These are phyloP conservation scores for Romanogobio albipinnatus DNA, from an alignment of 2,113 vertebrate genomes.

Conservation along the genomic window DNA sequence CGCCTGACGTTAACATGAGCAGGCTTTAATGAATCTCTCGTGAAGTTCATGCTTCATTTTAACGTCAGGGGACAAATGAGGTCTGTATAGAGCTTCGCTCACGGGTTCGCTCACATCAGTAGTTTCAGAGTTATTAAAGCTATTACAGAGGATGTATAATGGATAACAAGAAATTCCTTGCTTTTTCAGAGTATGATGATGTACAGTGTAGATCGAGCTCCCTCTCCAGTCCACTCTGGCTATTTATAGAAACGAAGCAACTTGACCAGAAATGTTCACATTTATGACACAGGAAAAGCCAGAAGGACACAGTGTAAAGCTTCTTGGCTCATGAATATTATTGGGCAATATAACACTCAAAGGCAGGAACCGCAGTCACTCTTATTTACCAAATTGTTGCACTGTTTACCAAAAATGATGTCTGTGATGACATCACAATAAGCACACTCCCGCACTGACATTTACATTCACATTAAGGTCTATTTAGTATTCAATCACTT, in stretches of 20 bases:
- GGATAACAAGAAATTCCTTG: slow-evolving; percentile 4
- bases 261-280: background rate
- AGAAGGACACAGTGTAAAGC: background rate
- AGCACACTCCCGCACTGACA: background rate
- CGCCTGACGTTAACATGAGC: background rate
- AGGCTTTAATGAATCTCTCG: slow-evolving; percentile 19
- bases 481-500: background rate
- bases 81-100: background rate
- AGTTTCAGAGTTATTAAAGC: slow-evolving; percentile 2
- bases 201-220: background rate
- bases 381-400: background rate
- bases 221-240: background rate
- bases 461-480: background rate
- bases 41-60: slow-evolving; percentile 18
- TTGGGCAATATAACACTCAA: background rate
- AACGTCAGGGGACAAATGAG: slow-evolving; percentile 15
- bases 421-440: too few species aligned
- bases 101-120: background rate
- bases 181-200: slow-evolving; percentile 2
- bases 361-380: background rate
- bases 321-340: background rate
- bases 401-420: background rate
- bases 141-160: slow-evolving; percentile 2
- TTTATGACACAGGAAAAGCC: background rate
- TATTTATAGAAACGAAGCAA: background rate